These are phyloP conservation scores for Siniperca knerii DNA, from an alignment of 2,113 vertebrate species.

Conservation along the genomic window DNA sequence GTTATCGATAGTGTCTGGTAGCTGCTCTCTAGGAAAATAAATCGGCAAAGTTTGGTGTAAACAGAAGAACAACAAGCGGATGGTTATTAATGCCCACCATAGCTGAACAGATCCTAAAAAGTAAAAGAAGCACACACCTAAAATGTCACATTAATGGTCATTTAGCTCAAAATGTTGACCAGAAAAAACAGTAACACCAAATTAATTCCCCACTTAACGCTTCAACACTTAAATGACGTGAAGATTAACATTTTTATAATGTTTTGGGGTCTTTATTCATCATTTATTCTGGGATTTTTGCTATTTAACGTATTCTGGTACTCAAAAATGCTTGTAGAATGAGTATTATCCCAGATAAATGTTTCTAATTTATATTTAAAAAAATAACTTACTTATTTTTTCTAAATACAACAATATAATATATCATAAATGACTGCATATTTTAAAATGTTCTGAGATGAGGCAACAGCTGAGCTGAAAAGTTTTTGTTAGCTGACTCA, in stretches of 20 bases:
- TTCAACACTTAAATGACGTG: background rate
- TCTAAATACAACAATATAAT: background rate
- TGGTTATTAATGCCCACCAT: background rate
- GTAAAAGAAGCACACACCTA: background rate
- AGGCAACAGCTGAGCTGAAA: background rate
- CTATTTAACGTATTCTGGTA: background rate
- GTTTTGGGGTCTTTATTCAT: background rate
- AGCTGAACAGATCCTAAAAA: background rate
- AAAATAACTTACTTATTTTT: too few species aligned
- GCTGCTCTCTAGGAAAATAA: background rate
- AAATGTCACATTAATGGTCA: background rate
- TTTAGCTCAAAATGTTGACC: background rate
- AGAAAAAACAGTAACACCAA: background rate
- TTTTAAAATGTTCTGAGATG: background rate
- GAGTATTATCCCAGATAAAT: background rate
- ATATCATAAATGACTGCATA: background rate
- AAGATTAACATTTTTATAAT: background rate
- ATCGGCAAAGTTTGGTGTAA: constrained; percentile 18
- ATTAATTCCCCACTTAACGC: background rate
- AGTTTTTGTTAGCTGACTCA: background rate
- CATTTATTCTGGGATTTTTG: background rate
- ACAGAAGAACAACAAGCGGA: background rate
- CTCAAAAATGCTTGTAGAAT: background rate
- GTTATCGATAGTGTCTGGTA: constrained; percentile 1
- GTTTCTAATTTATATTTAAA: background rate